These are phyloP conservation scores for Pyrocoelia pectoralis DNA, from an alignment of 2,888 invertebrate species.

Conservation along the genomic window DNA sequence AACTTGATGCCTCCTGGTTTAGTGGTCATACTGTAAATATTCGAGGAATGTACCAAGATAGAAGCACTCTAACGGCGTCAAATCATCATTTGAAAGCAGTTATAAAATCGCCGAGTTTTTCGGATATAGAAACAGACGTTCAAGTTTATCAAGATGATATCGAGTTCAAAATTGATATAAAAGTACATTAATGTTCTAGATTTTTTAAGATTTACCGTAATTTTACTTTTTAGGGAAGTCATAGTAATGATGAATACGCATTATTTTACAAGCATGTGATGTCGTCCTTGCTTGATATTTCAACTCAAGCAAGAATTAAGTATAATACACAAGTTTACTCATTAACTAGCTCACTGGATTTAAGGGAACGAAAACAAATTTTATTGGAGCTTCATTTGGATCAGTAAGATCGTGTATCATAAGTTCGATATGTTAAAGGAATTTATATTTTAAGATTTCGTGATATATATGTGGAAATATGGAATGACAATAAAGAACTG, in stretches of 20 bases:
- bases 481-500: constrained; percentile 66
- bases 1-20: constrained; percentile 80
- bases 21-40: constrained; percentile 76
- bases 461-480: constrained; percentile 75
- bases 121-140: constrained; percentile 71
- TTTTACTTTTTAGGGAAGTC: constrained; percentile 63
- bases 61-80: constrained; percentile 70
- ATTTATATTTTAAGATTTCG: constrained; percentile 65
- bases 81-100: constrained; percentile 75
- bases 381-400: constrained; percentile 80
- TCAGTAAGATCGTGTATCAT: constrained; percentile 65
- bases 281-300: constrained; percentile 67
- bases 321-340: constrained; percentile 75
- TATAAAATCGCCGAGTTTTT: constrained; percentile 76
- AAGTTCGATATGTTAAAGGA: not conserved
- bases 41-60: constrained; percentile 78
- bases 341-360: constrained; percentile 69
- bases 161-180: constrained; percentile 72
- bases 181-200: constrained; percentile 26
- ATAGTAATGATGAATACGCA: constrained; percentile 73
- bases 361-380: constrained; percentile 71
- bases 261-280: constrained; percentile 70
- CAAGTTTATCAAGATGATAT: constrained; percentile 74
- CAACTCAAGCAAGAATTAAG: constrained; percentile 72
- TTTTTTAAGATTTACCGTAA: not conserved